phyloP scores from a whole-genome alignment of 2,888 invertebrate genomes.

The Diabrotica balteata region DNA sequence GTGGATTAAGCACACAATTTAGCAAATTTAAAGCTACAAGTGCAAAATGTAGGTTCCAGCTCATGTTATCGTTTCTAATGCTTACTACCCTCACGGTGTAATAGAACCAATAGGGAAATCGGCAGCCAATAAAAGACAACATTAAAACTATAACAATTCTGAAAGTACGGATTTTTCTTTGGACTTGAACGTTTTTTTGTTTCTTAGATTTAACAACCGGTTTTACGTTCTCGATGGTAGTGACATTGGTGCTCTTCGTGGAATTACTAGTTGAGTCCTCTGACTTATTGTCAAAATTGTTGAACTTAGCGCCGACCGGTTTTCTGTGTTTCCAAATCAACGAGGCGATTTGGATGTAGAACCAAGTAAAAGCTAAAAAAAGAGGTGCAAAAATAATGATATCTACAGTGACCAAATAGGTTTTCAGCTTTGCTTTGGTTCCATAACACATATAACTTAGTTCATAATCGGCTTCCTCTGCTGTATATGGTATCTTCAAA shows the following conservation, averaged over 20 bases:
- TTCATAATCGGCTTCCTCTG: constrained; percentile 41
- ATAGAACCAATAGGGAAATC: constrained; percentile 64
- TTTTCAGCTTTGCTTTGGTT: constrained; percentile 43
- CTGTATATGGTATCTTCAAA: constrained; percentile 32
- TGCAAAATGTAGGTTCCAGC: constrained; percentile 62
- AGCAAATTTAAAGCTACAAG: constrained; percentile 63
- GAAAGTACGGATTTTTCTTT: constrained; percentile 65
- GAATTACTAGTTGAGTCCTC: constrained; percentile 44
- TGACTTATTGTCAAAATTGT: constrained; percentile 35
- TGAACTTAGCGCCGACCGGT: constrained; percentile 44
- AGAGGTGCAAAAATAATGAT: constrained; percentile 62
- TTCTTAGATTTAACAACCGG: constrained; percentile 38
- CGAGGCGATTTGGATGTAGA: constrained; percentile 63
- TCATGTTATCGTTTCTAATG: constrained; percentile 44
- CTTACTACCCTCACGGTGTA: constrained; percentile 59
- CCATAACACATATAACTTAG: constrained; percentile 48
- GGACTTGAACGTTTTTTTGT: constrained; percentile 47
- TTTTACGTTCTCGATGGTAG: constrained; percentile 27
- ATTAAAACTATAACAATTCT: constrained; percentile 66
- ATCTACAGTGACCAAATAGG: constrained; percentile 50
- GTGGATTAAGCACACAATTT: constrained; percentile 66
- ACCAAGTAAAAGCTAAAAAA: constrained; percentile 61
- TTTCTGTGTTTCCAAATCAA: constrained; percentile 62
- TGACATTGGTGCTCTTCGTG: constrained; percentile 40
- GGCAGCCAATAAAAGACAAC: constrained; percentile 63